These are phyloP conservation scores for Corapipo altera DNA, from an alignment of 2,113 vertebrate genomes.

Conservation along the genomic window DNA sequence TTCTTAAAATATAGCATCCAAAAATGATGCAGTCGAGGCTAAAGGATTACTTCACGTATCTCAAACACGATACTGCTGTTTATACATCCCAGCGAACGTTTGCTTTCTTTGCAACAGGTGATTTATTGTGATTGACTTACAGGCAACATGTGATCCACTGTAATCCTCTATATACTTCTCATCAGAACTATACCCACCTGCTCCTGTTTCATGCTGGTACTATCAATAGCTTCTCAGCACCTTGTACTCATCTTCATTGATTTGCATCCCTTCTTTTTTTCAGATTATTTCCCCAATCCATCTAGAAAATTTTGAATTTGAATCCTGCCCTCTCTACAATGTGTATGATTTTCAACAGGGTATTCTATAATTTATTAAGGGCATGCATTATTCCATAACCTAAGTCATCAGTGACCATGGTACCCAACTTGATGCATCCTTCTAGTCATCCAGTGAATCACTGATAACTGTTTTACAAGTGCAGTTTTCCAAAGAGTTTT, in stretches of 20 bases:
- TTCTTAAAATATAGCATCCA: not conserved
- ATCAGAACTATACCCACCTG: not conserved
- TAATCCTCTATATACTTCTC: not conserved
- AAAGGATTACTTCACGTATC: not conserved
- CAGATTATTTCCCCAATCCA: not conserved
- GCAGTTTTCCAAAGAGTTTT: constrained; percentile 7
- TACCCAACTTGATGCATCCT: not conserved
- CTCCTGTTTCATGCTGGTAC: not conserved
- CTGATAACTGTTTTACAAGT: not conserved
- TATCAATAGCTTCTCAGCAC: not conserved
- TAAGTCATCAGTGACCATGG: not conserved
- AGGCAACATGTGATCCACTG: not conserved
- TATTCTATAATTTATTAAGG: not conserved
- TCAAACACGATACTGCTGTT: not conserved
- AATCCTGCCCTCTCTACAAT: not conserved
- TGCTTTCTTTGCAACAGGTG: constrained; percentile 21
- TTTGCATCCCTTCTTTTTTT: not conserved
- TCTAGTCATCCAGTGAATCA: not conserved
- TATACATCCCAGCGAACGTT: not conserved
- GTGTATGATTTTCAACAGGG: not conserved
- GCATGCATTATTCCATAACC: not conserved
- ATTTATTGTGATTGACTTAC: constrained; percentile 9
- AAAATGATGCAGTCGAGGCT: not conserved
- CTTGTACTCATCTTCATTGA: not conserved
- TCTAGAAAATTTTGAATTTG: not conserved